Conservation (phyloP, 37 sponge, comb jelly and placozoan species). For the Chondrilla cf. caribensis region DNA sequence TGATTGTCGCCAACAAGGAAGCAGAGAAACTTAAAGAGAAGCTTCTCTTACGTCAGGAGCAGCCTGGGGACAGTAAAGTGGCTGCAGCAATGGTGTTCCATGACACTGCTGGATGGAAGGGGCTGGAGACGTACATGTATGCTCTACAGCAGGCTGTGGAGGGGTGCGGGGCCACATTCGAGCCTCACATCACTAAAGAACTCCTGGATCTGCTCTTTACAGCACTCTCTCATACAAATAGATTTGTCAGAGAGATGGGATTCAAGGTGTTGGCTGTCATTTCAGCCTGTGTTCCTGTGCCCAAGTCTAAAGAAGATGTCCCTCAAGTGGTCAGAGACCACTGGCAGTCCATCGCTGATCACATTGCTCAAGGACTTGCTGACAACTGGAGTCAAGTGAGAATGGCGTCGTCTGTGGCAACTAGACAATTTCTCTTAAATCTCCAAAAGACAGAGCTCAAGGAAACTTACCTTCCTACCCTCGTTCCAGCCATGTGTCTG, state of each 20-base stretch:
- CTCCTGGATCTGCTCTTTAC: constrained; percentile 78
- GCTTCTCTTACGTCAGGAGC: background rate
- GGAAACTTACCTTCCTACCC: constrained; percentile 36
- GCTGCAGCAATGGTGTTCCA: constrained; percentile 70
- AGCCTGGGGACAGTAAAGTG: background rate
- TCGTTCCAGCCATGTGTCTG: constrained; percentile 90
- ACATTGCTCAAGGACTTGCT: constrained; percentile 72
- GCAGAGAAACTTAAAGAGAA: background rate
- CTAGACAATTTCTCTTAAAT: constrained; percentile 69
- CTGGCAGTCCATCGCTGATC: constrained; percentile 43
- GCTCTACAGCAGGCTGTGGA: constrained; percentile 64
- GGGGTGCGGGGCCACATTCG: constrained; percentile 70
- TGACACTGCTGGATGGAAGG: constrained; percentile 94
- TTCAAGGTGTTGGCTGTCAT: constrained; percentile 63
- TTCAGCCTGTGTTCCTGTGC: constrained; percentile 6
- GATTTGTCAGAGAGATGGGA: constrained; percentile 91
- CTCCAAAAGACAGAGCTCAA: constrained; percentile 16
- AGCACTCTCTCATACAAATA: constrained; percentile 79
- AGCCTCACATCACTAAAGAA: constrained; percentile 56
- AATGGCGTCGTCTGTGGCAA: constrained; percentile 87
- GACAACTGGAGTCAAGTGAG: constrained; percentile 99
- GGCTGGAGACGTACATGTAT: constrained; percentile 87
- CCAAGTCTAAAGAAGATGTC: background rate
- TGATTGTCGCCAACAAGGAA: background rate
- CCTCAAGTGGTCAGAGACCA: background rate